A percentile compares a stretch with the other conserved stretches of the same genome.
phyloP scores from a whole-genome alignment of 2,113 vertebrate species.

The Psilopsiagon aymara region DNA sequence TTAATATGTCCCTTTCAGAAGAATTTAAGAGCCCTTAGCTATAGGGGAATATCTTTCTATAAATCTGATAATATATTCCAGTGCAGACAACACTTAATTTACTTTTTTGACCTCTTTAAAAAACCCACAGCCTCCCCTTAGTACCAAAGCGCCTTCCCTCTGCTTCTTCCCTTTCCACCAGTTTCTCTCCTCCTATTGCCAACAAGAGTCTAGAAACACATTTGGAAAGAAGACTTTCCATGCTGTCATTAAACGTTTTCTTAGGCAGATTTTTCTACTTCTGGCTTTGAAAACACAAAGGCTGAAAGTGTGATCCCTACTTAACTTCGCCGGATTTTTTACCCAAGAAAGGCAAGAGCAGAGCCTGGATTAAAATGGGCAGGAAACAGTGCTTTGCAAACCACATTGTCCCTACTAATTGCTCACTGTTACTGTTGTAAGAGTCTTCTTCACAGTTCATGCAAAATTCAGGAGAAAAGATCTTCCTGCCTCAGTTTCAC shows the following conservation, averaged over 20 bases:
- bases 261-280: background rate
- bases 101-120: background rate
- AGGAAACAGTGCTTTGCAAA: background rate
- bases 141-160: background rate
- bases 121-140: background rate
- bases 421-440: background rate
- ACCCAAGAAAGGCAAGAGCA: background rate
- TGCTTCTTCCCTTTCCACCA: background rate
- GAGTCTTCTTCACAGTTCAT: background rate
- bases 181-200: fast-evolving
- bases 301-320: background rate
- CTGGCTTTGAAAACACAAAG: background rate
- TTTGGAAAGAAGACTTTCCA: background rate
- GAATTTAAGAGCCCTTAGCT: background rate
- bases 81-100: background rate
- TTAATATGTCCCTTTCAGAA: background rate
- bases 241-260: background rate
- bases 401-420: background rate
- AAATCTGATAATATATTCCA: background rate
- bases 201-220: background rate
- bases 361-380: background rate
- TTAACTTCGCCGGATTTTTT: background rate
- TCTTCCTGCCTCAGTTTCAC: background rate
- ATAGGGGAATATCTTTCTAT: background rate
- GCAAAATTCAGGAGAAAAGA: background rate